A percentile compares a stretch with the other conserved stretches of the same genome.
Conservation (phyloP, 2,113 vertebrate genomes). For the Anarhynchus alexandrinus region DNA sequence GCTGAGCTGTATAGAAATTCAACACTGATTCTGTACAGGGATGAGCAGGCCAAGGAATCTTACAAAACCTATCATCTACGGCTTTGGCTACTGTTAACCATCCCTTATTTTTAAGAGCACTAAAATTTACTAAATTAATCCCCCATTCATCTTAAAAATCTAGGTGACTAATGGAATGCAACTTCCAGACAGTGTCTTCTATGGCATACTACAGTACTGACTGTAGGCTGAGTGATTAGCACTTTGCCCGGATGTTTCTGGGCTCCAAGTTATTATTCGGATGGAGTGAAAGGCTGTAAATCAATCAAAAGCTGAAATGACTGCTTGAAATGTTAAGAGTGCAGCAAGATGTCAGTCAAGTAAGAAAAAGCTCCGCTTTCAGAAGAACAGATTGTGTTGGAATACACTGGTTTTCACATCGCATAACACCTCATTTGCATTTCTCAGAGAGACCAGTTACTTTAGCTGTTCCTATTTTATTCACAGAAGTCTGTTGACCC, state of each 20-base stretch:
- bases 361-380: background rate
- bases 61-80: background rate
- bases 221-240: accelerated
- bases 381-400: background rate
- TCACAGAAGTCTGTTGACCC: background rate
- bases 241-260: background rate
- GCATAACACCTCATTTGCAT: background rate
- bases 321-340: background rate
- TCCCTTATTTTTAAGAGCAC: background rate
- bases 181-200: background rate
- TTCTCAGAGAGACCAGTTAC: background rate
- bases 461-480: background rate
- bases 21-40: background rate
- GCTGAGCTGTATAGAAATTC: background rate
- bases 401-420: background rate
- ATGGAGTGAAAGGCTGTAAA: background rate
- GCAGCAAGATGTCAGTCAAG: background rate
- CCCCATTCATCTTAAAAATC: background rate
- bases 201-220: background rate
- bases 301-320: background rate
- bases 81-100: background rate
- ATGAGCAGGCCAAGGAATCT: background rate
- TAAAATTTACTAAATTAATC: background rate
- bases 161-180: background rate
- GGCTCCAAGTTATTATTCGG: background rate